Evolutionary conservation across 2,888 invertebrate species (phyloP), one percentile per base, ranked within the genome.

Genomic region (Loripinus fragilis): DNA sequence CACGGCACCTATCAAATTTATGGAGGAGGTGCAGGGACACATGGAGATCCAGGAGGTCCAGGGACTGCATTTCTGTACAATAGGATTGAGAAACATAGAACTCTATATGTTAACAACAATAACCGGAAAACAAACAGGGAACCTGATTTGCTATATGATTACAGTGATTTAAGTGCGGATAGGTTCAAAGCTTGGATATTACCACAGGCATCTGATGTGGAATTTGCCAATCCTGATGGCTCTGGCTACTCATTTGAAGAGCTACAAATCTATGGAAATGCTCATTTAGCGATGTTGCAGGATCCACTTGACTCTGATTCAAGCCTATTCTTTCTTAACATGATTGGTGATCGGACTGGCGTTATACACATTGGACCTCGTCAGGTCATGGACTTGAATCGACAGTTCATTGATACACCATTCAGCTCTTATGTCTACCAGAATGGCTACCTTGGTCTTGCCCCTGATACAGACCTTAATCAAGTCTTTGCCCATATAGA

Each of bases 341-440:
- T 90, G 90, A 90, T 90, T 55, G 90, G 90, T 28, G 90, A 90
- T 71, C 74, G 90, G 30, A 85, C 86, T 23, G 90, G 90, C 3
- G 83, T 74, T 38, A 70, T 90, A 17, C 90, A 90, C 52, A 78
- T 90, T 52, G 90, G 90, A 15, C 90, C 89, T 12, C 60, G 87
- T 50, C 90, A 90, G 67, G 74, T 82, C 0, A 86, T 90, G 89
- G 87, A 90, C 67, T 75, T 90, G 33, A 67, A 81, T n/a, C 76
- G 90, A 38, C 45, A 78, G 8, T 86, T 86, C 71, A 73, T 90
- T 25, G 90, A 90, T 75, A 87, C 86, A 8, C 90, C 90, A 15
- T 90, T 90, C 80, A 89, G 82, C 71, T 84, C 87, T 12, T 89
- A 88, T 68, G 83, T 90, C 7, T 90, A 90, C 71, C 78, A 87